Conservation (phyloP, 2,888 invertebrate species). For the Chelonus formosanus region DNA sequence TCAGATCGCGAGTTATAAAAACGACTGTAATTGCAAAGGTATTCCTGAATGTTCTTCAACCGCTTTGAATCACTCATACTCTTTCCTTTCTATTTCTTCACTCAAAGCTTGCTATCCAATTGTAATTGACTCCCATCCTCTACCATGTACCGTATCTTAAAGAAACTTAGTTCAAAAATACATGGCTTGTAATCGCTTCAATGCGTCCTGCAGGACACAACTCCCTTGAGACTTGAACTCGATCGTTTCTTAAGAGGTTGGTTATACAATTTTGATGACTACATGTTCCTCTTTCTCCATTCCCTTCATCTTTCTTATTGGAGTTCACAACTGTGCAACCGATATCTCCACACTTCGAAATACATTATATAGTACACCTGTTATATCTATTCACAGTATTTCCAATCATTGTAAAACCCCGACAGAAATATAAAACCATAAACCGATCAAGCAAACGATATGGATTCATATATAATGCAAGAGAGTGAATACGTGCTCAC, state of each 20-base stretch:
- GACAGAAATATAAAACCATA: conserved; percentile 62
- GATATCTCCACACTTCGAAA: conserved; percentile 12
- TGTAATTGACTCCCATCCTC: neutral
- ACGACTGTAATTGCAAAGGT: conserved; percentile 41
- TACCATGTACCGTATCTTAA: conserved; percentile 11
- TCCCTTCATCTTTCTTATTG: conserved; percentile 42
- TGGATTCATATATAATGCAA: conserved; percentile 58
- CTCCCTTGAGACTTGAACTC: conserved; percentile 57
- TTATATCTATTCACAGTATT: conserved; percentile 57
- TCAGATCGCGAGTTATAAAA: conserved; percentile 37
- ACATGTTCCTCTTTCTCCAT: conserved; percentile 44
- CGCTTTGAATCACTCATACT: neutral
- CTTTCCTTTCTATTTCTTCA: conserved; percentile 6
- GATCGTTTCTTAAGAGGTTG: conserved; percentile 64
- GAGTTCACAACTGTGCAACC: conserved; percentile 18
- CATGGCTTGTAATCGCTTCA: conserved; percentile 57
- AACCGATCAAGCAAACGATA: conserved; percentile 63
- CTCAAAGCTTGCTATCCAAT: neutral
- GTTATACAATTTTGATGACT: conserved; percentile 62
- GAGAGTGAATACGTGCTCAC: conserved; percentile 29
- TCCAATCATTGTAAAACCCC: conserved; percentile 65
- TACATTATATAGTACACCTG: conserved; percentile 22
- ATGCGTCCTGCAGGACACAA: conserved; percentile 56
- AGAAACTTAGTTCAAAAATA: conserved; percentile 50
- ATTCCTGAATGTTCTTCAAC: conserved; percentile 24